phyloP scores from a whole-genome alignment of 2,888 invertebrate genomes.

The Drosophila pegasa region DNA sequence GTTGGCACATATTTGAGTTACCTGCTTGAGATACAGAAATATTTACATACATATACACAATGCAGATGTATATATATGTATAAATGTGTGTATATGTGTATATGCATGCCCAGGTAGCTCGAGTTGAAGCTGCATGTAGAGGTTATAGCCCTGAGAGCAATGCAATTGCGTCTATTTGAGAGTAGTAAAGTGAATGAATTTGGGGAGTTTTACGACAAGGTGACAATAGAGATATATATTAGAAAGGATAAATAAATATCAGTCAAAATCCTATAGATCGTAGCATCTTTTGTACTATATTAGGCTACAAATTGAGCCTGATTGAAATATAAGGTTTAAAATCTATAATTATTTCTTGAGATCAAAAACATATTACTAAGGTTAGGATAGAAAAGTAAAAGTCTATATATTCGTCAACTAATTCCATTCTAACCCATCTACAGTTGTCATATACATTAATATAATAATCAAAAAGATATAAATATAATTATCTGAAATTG shows the following conservation, averaged over 20 bases:
- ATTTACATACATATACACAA: slow-evolving; percentile 2
- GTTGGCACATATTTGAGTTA: slow-evolving; percentile 53
- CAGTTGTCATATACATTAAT: not conserved
- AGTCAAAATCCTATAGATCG: no score
- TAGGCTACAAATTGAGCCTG: not conserved
- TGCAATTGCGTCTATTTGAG: not conserved
- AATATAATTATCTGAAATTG: not conserved
- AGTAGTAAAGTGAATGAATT: not conserved
- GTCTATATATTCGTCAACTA: not conserved
- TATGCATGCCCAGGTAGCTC: slow-evolving; percentile 22
- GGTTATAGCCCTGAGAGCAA: slow-evolving; percentile 16
- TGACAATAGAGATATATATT: not conserved
- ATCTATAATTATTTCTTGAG: not conserved
- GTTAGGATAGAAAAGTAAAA: not conserved
- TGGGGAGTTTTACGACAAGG: not conserved
- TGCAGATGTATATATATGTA: not conserved
- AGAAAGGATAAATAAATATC: no score
- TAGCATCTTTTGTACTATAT: not conserved
- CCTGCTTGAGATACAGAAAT: slow-evolving; percentile 26
- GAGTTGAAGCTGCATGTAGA: slow-evolving; percentile 18
- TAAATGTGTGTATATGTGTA: not conserved
- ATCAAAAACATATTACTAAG: not conserved
- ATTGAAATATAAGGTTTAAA: not conserved
- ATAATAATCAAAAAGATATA: not conserved
- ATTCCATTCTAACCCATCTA: no score